A percentile compares a stretch with the other conserved stretches of the same genome.
These are phyloP conservation scores for Diadophis punctatus DNA, from an alignment of 2,113 vertebrate species.

Conservation along the genomic window DNA sequence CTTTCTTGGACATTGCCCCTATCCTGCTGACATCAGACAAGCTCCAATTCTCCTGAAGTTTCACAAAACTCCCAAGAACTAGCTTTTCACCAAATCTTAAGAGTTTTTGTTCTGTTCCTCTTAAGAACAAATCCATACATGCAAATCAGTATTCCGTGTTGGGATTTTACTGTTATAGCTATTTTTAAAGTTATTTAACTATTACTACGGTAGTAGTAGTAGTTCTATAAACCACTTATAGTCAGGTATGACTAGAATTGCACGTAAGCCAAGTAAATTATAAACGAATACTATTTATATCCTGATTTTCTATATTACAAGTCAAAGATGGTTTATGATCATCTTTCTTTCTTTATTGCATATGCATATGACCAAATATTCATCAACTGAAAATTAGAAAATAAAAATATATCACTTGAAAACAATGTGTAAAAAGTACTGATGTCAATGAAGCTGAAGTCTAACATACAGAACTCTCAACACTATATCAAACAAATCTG, in stretches of 20 bases:
- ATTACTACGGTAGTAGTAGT: neutral
- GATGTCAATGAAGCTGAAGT: neutral
- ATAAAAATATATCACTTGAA: neutral
- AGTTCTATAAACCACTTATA: neutral
- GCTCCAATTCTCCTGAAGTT: neutral
- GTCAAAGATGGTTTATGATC: conserved; percentile 13
- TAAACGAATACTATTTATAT: neutral
- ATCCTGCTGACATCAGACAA: neutral
- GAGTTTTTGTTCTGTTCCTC: neutral
- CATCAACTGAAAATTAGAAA: neutral
- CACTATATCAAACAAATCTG: neutral
- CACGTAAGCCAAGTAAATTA: conserved; percentile 20
- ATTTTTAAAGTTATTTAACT: neutral
- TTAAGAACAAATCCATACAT: neutral
- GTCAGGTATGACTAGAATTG: neutral
- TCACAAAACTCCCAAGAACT: neutral
- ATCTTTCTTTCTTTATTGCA: neutral
- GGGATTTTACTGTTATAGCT: neutral
- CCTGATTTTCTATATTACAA: neutral
- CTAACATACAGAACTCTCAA: neutral
- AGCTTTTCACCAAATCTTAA: neutral
- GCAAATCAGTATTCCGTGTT: neutral
- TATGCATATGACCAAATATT: conserved; percentile 19
- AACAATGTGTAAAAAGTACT: neutral
- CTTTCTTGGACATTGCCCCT: neutral